Base-by-base conservation (phyloP, 2,888 invertebrate genomes). In the Polymixis lichenea region DNA sequence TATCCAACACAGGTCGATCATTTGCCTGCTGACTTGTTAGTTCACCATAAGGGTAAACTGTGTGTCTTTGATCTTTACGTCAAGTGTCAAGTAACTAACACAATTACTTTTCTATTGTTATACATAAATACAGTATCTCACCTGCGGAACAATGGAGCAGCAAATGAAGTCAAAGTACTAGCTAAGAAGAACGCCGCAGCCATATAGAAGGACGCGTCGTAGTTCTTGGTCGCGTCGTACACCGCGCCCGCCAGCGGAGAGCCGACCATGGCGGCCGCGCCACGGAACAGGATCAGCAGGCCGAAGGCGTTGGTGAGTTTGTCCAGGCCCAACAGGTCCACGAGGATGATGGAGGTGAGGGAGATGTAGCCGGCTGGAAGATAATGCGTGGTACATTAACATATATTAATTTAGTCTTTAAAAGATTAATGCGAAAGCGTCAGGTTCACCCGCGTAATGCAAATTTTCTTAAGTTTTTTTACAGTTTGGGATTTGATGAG, bases 231-330 rank as follows among this genome's bases (percentile, higher is more conserved):
- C 3, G 98, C 97, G 94, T 99, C 99, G 92, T 98, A 99, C 43
- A 99, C 98, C 43, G 98, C 98, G 83, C 99, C 99, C 87, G 98
- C 98, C 86, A 98, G 93, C 1, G 98, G 98, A 2, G 98, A 98
- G 32, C 98, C 98, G 89, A 99, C 97, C 71, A 99, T 98, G 28
- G 99, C 98, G 9, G 99, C 99, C 58, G 98, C 98, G 68, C 99
- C 99, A 92, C 99, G 98, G 97, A 99, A 99, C 87, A 99, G 96
- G 90, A 99, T 99, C 75, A 99, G 97, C 83, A 99, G 97, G 19
- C 99, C 99, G 95, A 99, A 99, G 66, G 99, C 99, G 94, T 99
- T 99, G 66, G 99, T 99, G 87, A 99, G 96, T 93, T 98, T 98
- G 92, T 99, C 99, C 92, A 99, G 96, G 2, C 99, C 99, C 67